Base-by-base conservation (phyloP, 2,113 vertebrate species). In the Nothobranchius furzeri region DNA sequence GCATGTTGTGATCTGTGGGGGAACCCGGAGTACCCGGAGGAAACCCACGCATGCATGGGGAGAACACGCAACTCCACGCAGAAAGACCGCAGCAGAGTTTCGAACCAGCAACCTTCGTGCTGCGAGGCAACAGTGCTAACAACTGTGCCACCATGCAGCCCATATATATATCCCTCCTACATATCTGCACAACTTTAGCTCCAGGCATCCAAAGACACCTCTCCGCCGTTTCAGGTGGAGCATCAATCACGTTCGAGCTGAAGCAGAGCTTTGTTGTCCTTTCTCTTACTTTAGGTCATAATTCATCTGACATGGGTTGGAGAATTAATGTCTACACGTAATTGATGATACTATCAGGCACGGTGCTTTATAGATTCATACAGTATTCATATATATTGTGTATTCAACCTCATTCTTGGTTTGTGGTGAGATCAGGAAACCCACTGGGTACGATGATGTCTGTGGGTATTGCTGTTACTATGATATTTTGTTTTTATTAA, bases 331-430 rank as follows among this genome's bases (percentile, higher is more conserved):
- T 58, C 37, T 37, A 55, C 60, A 56, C 43, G 61, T 81, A 73
- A 87, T 87, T 82, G 76, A 87, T 84, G 79, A 55, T 54, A 68
- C 64, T 73, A 63, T 82, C 56, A 76, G 78, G 75, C 51, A 7
- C 55, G 74, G 64, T 73, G 66, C 73, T 87, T 83, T 83, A 83
- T 54, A 20, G 70, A 63, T 74, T 87, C 81, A 76, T 85, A 7
- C 81, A 84, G 56, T 85, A 84, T 89, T 89, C 70, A 89, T 73
- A n/a, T 7, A 43, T 51, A 48, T 43, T 70, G 61, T 75, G 46
- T 67, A 55, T 70, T 75, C 57, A 81, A 68, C 42, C 60, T 59
- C 54, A 40, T 49, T 76, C 58, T 43, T 30, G 64, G 59, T 42
- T 71, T 73, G 57, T 47, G 17, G 62, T 73, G 62, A 30, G 58